These are phyloP conservation scores for Riptortus pedestris DNA, from an alignment of 1,140 invertebrate species.

Conservation along the genomic window DNA sequence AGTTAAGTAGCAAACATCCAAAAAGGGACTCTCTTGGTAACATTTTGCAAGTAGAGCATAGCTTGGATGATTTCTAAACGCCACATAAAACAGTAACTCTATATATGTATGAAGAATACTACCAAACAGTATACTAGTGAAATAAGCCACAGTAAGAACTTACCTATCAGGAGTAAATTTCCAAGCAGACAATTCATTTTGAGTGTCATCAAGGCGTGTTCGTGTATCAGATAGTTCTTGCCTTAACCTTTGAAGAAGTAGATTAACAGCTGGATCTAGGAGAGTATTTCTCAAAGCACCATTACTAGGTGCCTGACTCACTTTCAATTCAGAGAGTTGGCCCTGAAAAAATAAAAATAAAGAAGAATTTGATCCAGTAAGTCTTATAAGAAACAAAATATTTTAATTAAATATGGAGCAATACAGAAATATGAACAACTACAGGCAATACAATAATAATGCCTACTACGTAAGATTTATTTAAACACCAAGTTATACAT, in stretches of 20 bases:
- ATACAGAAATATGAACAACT: background rate
- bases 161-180: constrained; percentile 96
- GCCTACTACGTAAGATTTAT: too few species aligned
- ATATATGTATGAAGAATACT: too few species aligned
- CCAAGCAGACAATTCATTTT: constrained; percentile 95
- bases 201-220: constrained; percentile 88
- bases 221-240: constrained; percentile 83
- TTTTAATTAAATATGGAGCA: background rate
- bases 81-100: too few species aligned
- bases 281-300: constrained; percentile 60
- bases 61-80: too few species aligned
- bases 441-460: too few species aligned
- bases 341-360: constrained; percentile 46
- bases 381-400: background rate
- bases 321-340: constrained; percentile 84
- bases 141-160: too few species aligned
- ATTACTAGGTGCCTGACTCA: constrained; percentile 63
- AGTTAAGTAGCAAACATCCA: too few species aligned
- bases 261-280: constrained; percentile 90
- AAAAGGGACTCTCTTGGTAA: too few species aligned
- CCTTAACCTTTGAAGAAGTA: constrained; percentile 81
- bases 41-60: too few species aligned
- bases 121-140: too few species aligned
- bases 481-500: too few species aligned
- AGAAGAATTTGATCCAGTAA: background rate